Percentiles rank a stretch among this genome's conserved stretches.
Evolutionary conservation across 92 coral and sea anemone species (phyloP).

Genomic region (Isaurus tuberculatus): DNA sequence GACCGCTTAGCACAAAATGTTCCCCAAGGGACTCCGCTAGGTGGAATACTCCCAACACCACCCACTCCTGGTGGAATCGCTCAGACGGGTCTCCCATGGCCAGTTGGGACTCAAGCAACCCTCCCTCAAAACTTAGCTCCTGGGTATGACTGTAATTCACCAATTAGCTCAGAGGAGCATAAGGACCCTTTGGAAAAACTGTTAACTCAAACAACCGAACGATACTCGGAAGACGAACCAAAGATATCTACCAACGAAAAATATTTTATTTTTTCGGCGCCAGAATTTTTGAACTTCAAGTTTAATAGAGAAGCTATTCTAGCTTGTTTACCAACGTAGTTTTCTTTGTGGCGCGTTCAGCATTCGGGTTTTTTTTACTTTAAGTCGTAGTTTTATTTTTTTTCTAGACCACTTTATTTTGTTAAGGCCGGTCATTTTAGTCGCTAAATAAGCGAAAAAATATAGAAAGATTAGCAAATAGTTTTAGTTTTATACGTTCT

Average conservation of each 20-base stretch:
- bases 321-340: slow-evolving; percentile 62
- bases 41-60: slow-evolving; percentile 37
- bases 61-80: slow-evolving; percentile 46
- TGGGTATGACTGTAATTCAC: slow-evolving; percentile 39
- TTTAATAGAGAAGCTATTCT: slow-evolving; percentile 80
- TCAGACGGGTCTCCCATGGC: slow-evolving; percentile 16
- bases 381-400: background rate
- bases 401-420: background rate
- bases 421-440: background rate
- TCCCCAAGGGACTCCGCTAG: background rate
- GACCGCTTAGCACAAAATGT: background rate
- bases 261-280: slow-evolving; percentile 68
- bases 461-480: background rate
- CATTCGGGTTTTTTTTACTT: background rate
- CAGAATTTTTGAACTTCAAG: slow-evolving; percentile 80
- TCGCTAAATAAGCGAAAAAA: background rate
- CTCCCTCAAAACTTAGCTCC: slow-evolving; percentile 40
- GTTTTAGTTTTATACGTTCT: background rate
- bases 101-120: slow-evolving; percentile 9
- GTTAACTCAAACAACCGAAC: background rate
- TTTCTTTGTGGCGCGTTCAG: background rate
- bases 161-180: slow-evolving; percentile 27
- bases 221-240: slow-evolving; percentile 41
- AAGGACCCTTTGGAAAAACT: slow-evolving; percentile 51
- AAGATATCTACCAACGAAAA: slow-evolving; percentile 23